Conservation (phyloP, 2,888 invertebrate genomes). For the Agonopterix alstromeriana region DNA sequence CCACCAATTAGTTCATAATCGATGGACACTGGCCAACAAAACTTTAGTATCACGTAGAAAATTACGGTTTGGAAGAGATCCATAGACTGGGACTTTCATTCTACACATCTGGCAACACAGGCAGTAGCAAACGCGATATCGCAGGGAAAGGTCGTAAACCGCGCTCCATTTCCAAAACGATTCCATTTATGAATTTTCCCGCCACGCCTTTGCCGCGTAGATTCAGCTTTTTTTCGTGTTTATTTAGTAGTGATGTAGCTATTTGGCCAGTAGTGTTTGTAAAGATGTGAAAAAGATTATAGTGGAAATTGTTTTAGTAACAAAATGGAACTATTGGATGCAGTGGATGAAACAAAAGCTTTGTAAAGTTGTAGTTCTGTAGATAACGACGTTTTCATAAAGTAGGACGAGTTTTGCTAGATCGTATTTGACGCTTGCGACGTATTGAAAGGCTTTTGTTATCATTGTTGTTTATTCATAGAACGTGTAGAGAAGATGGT, state of each 20-base stretch:
- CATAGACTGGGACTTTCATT: too few species aligned
- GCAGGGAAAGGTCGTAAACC: slow-evolving; percentile 14
- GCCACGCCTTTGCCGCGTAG: slow-evolving; percentile 14
- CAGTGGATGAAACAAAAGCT: slow-evolving; percentile 7
- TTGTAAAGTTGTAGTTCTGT: too few species aligned
- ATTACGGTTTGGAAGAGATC: background rate
- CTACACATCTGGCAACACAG: slow-evolving; percentile 8
- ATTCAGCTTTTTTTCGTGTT: slow-evolving; percentile 3
- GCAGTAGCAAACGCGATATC: slow-evolving; percentile 21
- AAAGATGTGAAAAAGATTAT: background rate
- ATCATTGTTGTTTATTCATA: too few species aligned
- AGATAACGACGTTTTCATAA: too few species aligned
- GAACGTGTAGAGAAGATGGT: too few species aligned
- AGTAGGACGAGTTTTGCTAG: too few species aligned
- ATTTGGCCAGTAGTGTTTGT: slow-evolving; percentile 2
- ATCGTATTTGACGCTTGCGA: too few species aligned
- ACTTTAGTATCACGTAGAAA: background rate
- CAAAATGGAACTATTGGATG: slow-evolving; percentile 8
- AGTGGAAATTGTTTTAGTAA: too few species aligned
- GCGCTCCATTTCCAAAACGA: slow-evolving; percentile 15
- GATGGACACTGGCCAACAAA: too few species aligned
- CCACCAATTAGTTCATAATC: background rate
- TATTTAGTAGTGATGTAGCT: slow-evolving; percentile 1
- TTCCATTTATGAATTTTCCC: slow-evolving; percentile 21
- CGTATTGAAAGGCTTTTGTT: too few species aligned